phyloP scores from a whole-genome alignment of 2,888 invertebrate genomes.

The Drosophila melanosoma region DNA sequence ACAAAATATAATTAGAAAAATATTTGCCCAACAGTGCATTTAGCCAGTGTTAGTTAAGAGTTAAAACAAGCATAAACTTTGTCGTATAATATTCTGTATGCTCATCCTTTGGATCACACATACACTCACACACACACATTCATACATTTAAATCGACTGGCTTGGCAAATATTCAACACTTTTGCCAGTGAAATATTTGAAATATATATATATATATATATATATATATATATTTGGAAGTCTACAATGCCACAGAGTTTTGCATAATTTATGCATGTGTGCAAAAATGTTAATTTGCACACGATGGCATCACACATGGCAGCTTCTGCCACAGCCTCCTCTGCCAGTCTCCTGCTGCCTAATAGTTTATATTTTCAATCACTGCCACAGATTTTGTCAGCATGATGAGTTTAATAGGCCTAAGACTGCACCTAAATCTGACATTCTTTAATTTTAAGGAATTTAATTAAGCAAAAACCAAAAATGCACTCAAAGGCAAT shows the following conservation, averaged over 20 bases:
- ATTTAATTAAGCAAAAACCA: conserved; percentile 41
- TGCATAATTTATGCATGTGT: conserved; percentile 70
- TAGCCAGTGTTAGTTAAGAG: conserved; percentile 19
- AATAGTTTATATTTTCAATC: conserved; percentile 75
- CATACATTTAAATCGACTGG: background rate
- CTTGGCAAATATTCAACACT: conserved; percentile 67
- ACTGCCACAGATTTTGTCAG: conserved; percentile 66
- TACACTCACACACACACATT: background rate
- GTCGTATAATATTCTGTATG: conserved; percentile 22
- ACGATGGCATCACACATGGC: conserved; percentile 18
- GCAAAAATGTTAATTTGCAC: conserved; percentile 67
- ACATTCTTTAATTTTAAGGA: conserved; percentile 35
- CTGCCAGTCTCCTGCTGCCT: conserved; percentile 14
- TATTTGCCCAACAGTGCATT: conserved; percentile 35
- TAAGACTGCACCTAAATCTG: background rate
- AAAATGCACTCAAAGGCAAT: conserved; percentile 8
- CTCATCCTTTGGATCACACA: background rate
- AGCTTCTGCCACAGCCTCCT: background rate
- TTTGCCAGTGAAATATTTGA: conserved; percentile 72
- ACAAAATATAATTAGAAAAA: conserved; percentile 29
- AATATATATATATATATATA: conserved; percentile 31
- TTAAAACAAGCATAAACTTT: conserved; percentile 35
- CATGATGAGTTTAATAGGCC: conserved; percentile 61
- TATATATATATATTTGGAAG: conserved; percentile 29
- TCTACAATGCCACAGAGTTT: conserved; percentile 38